Conservation (phyloP, 92 coral and sea anemone genomes). For the Epizoanthus scotinus region DNA sequence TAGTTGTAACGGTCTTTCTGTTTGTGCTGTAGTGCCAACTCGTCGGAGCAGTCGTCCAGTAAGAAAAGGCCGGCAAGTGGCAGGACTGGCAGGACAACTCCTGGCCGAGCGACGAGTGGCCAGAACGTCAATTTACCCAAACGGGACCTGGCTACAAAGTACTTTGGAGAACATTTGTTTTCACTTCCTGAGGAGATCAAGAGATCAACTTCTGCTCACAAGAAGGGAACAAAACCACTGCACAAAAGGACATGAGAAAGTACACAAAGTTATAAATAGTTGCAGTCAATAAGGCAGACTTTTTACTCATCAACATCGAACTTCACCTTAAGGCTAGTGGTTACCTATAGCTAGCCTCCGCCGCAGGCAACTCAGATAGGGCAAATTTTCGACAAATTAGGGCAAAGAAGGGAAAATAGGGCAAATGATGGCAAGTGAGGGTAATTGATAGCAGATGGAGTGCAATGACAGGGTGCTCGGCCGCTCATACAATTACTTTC, state of each 20-base stretch:
- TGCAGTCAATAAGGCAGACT: too few relatives aligned
- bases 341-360: too few relatives aligned
- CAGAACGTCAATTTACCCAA: constrained; percentile 46
- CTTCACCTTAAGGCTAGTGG: too few relatives aligned
- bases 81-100: constrained; percentile 8
- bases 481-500: too few relatives aligned
- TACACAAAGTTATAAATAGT: too few relatives aligned
- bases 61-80: constrained; percentile 39
- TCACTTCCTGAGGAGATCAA: constrained; percentile 67
- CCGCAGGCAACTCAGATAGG: too few relatives aligned
- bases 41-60: constrained; percentile 14
- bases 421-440: too few relatives aligned
- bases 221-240: constrained; percentile 10
- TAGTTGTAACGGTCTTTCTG: not conserved
- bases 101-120: constrained; percentile 29
- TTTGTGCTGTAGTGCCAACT: constrained; percentile 5
- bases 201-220: constrained; percentile 6
- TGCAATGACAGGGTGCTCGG: too few relatives aligned
- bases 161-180: constrained; percentile 95
- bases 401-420: too few relatives aligned
- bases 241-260: constrained; percentile 3
- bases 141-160: constrained; percentile 90
- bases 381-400: too few relatives aligned
- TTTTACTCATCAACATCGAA: too few relatives aligned
- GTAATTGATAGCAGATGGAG: too few relatives aligned